Evolutionary conservation across 2,888 invertebrate species (phyloP), one percentile per base, ranked within the genome.

Genomic region (Steinernema carpocapsae): DNA sequence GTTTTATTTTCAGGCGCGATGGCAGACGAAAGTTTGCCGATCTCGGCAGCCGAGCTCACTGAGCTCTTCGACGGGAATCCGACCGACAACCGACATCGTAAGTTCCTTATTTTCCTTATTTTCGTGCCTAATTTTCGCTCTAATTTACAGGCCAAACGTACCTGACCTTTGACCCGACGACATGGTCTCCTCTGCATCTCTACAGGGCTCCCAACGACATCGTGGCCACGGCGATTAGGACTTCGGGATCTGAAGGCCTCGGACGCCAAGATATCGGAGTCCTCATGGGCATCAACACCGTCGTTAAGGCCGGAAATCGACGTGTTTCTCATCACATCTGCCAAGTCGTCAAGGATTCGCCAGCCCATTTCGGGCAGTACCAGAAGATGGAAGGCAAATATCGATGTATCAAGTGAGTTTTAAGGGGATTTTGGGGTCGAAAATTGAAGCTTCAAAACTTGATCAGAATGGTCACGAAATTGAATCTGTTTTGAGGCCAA

Each of bases 341-440:
- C 6, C 77, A 72, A 17, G 77, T 78, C 6, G 76, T 76, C 7
- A 82, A 76, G 52, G 78, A 78, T 17, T 77, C 78, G 42, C 77
- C 81, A n/a, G 74, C 83, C 29, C 77, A 83, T 42, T 76, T 86
- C 71, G 85, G 85, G 0, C 82, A 83, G 42, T 86, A 77, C 70
- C 86, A 86, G 74, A 86, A 86, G 71, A 86, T 84, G 83, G 84
- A 86, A 22, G 86, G 86, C 43, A 85, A 81, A 74, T 74, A 81
- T 45, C 74, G 86, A 45, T 79, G 76, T 14, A 81, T 85, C 73
- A 82, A 80, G 84, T 84, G 56, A 71, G 76, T 51, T 19, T 4
- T 74, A 32, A 37, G 22, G 37, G 37, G 37, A 37, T 6, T 17
- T 51, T 72, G 42, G 37, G 32, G 26, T 24, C 42, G 17, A 42